Percentiles rank a stretch among this genome's conserved stretches.
phyloP scores from a whole-genome alignment of 2,797 vertebrate species.

The Erpetoichthys calabaricus region DNA sequence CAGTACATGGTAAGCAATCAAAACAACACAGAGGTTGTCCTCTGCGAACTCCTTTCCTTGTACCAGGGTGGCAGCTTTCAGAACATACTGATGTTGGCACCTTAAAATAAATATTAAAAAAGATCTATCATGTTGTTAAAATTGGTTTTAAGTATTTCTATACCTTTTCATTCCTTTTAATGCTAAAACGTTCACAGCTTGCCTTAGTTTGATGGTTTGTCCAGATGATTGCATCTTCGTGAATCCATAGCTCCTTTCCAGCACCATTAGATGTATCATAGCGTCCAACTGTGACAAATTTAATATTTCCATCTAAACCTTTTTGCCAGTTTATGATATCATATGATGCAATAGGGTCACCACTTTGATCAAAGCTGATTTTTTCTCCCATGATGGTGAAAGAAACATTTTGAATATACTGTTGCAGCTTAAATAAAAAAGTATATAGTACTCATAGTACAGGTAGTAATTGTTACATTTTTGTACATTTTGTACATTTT shows the following conservation, averaged over 20 bases:
- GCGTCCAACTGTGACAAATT: slow-evolving; percentile 27
- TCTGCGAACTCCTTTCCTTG: slow-evolving; percentile 25
- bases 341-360: slow-evolving; percentile 30
- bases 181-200: slow-evolving; percentile 18
- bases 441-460: no score
- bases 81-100: slow-evolving; percentile 26
- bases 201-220: slow-evolving; percentile 22
- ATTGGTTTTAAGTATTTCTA: no score
- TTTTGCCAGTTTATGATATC: slow-evolving; percentile 35
- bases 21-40: slow-evolving; percentile 44
- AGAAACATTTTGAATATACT: slow-evolving; percentile 28
- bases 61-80: slow-evolving; percentile 26
- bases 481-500: no score
- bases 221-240: slow-evolving; percentile 24
- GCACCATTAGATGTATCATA: slow-evolving; percentile 24
- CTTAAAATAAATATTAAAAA: slow-evolving; percentile 9
- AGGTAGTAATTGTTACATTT: no score
- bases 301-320: slow-evolving; percentile 18
- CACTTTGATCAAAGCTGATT: slow-evolving; percentile 30
- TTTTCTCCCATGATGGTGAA: slow-evolving; percentile 24
- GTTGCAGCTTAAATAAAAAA: slow-evolving; percentile 22
- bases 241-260: slow-evolving; percentile 24
- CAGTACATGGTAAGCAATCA: slow-evolving; percentile 42
- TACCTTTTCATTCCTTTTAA: no score
- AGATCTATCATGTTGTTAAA: no score